These are phyloP conservation scores for Scaptomyza polygonia DNA, from an alignment of 2,888 invertebrate species.

Conservation along the genomic window DNA sequence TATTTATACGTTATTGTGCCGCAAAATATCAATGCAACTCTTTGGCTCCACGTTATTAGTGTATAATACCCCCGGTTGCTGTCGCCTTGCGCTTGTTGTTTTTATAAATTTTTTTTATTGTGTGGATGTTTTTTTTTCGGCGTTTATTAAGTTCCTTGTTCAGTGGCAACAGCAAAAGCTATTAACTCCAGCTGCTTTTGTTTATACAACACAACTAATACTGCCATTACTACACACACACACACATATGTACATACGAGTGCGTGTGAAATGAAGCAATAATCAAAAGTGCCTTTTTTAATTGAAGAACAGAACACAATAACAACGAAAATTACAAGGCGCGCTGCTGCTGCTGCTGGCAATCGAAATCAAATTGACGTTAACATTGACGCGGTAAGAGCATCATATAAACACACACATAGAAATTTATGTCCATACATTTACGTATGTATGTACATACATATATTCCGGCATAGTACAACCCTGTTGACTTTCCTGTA, in stretches of 20 bases:
- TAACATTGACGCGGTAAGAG: conserved; percentile 71
- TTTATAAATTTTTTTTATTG: conserved; percentile 24
- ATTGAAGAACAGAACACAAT: conserved; percentile 58
- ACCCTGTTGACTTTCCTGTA: conserved; percentile 48
- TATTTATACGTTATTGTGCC: conserved; percentile 8
- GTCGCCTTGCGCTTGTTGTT: conserved; percentile 26
- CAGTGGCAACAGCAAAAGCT: conserved; percentile 33
- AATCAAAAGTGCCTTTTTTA: conserved; percentile 77
- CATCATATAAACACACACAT: conserved; percentile 31
- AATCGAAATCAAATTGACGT: conserved; percentile 73
- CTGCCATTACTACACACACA: conserved; percentile 12
- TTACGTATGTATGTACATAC: conserved; percentile 10
- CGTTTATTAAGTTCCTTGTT: conserved; percentile 66
- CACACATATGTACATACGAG: not conserved
- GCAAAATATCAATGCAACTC: conserved; percentile 2
- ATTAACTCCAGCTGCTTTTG: conserved; percentile 56
- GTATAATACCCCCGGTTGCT: conserved; percentile 12
- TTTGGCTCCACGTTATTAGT: not conserved
- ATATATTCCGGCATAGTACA: conserved; percentile 25
- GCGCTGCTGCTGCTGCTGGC: conserved; percentile 42
- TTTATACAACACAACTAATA: conserved; percentile 44
- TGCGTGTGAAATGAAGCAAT: conserved; percentile 65
- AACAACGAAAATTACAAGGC: conserved; percentile 29
- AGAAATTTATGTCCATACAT: conserved; percentile 16
- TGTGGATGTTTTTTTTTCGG: conserved; percentile 19